Base-by-base conservation (phyloP, 92 coral and sea anemone species). In the Pocillopora grandis region DNA sequence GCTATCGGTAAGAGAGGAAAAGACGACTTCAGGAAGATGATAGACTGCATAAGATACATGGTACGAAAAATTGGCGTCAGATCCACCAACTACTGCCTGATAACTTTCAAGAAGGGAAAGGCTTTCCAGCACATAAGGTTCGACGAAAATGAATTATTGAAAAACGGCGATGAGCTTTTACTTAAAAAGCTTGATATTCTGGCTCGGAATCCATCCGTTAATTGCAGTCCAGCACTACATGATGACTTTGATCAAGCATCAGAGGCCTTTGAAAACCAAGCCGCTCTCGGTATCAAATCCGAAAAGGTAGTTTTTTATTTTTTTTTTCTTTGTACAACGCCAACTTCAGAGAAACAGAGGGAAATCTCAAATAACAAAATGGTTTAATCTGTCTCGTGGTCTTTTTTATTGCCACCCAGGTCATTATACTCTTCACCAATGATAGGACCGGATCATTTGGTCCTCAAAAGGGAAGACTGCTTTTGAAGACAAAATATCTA, bases 61-160 rank as follows among this genome's bases (percentile, higher is more conserved):
- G 21, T 81, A 12, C 36, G 57, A 0, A 37, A 18, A 42, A 81
- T 81, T 58, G 85, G 85, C 35, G 77, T 81, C 69, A 18, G 23
- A 65, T 81, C 85, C 5, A 36, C 59, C 57, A 81, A 81, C 70
- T 81, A 81, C 77, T 81, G 85, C 68, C 23, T 81, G 20, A 69
- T 81, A 70, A 81, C 77, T 56, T 71, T 70, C 77, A 81, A 71
- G 49, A 36, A 60, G 69, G 85, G 85, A n/a, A 81, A 81, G 14
- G 68, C 85, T 37, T 81, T 71, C 42, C 77, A 81, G 7, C 66
- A 71, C 31, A 17, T 81, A 16, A 36, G 36, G 42, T 80, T 80
- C 63, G 66, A 70, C 58, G 62, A 58, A 18, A 80, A 80, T 69
- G 1, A 15, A 15, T 18, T 70, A 42, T 69, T 69, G 36, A 72